A percentile compares a stretch with the other conserved stretches of the same genome.
These are phyloP conservation scores for Ceratosolen fusciceps DNA, from an alignment of 1,140 invertebrate species.

Conservation along the genomic window DNA sequence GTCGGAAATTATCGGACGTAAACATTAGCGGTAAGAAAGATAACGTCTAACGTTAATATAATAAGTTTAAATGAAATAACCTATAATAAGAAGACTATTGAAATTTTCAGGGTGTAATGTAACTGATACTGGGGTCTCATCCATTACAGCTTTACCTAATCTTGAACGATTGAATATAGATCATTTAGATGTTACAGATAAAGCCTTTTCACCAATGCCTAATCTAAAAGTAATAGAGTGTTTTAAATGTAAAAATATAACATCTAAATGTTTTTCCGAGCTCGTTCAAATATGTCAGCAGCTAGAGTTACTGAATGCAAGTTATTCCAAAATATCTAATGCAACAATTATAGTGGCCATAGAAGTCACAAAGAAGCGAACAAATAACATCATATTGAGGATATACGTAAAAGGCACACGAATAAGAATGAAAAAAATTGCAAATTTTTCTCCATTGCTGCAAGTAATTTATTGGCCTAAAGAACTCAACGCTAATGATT, in stretches of 20 bases:
- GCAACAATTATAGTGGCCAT: neutral
- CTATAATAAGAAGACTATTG: neutral
- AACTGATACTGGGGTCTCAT: neutral
- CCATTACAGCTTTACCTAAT: too few relatives aligned
- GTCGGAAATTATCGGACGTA: neutral
- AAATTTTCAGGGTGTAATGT: slow-evolving; percentile 1
- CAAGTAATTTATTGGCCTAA: neutral
- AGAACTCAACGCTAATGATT: slow-evolving; percentile 10
- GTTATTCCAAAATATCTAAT: slow-evolving; percentile 2
- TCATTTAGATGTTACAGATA: too few relatives aligned
- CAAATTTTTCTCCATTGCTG: slow-evolving; percentile 1
- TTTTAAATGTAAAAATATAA: slow-evolving; percentile 22
- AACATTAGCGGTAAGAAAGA: slow-evolving; percentile 18
- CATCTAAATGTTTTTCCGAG: slow-evolving; percentile 5
- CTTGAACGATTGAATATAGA: too few relatives aligned
- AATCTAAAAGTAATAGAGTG: slow-evolving; percentile 14
- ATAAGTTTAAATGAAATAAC: neutral
- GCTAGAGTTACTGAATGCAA: neutral
- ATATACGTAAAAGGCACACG: neutral
- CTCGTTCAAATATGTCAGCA: slow-evolving; percentile 2
- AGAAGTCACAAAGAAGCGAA: neutral
- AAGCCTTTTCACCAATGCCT: too few relatives aligned
- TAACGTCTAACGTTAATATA: neutral
- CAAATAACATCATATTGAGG: slow-evolving; percentile 5
- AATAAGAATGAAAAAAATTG: slow-evolving; percentile 7